phyloP scores from a whole-genome alignment of 2,113 vertebrate species.

The Mola mola region DNA sequence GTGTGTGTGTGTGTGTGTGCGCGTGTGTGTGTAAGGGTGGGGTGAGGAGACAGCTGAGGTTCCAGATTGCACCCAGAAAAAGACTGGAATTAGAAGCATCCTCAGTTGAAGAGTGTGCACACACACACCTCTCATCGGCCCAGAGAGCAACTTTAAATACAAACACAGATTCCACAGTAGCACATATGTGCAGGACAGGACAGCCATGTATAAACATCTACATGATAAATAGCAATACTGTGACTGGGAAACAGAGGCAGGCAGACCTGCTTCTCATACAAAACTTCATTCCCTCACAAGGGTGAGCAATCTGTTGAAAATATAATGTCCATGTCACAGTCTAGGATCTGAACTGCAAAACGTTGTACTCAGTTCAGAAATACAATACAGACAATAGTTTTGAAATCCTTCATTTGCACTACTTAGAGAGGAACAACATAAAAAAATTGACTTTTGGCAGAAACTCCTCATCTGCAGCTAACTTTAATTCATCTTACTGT shows the following conservation, averaged over 20 bases:
- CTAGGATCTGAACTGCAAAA: too few relatives aligned
- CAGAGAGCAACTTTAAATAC: conserved; percentile 54
- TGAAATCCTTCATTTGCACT: too few relatives aligned
- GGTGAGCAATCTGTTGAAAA: not conserved
- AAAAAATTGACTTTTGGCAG: too few relatives aligned
- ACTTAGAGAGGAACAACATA: too few relatives aligned
- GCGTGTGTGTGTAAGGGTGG: conserved; percentile 54
- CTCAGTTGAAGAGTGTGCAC: conserved; percentile 32
- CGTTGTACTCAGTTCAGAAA: too few relatives aligned
- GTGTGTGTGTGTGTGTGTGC: conserved; percentile 37
- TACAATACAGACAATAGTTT: too few relatives aligned
- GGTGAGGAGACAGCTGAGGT: conserved; percentile 82
- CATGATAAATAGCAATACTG: conserved; percentile 34
- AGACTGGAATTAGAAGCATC: conserved; percentile 81
- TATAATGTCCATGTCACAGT: not conserved
- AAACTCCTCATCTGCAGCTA: too few relatives aligned
- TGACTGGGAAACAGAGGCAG: conserved; percentile 6
- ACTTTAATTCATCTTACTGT: too few relatives aligned
- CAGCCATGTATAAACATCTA: conserved; percentile 49
- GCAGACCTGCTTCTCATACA: not conserved
- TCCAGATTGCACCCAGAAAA: conserved; percentile 76
- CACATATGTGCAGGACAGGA: conserved; percentile 49
- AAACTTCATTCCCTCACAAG: not conserved
- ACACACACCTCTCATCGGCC: conserved; percentile 36
- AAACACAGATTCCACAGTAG: conserved; percentile 66